Evolutionary conservation across 2,113 vertebrate species (phyloP).

Genomic region (Brachirus orientalis): DNA sequence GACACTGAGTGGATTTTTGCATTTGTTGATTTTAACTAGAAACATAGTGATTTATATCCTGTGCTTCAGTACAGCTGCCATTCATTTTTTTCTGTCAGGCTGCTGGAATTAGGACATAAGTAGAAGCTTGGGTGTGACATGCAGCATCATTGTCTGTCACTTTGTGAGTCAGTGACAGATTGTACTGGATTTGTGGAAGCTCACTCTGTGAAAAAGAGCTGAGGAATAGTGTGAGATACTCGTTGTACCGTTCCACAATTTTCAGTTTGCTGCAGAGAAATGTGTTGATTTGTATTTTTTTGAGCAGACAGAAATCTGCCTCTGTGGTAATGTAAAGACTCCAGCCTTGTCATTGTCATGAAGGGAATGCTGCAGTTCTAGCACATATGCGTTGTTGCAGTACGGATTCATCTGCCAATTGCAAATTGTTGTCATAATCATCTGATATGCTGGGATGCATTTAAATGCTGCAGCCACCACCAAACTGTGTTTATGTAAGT

Average conservation of each 20-base stretch:
- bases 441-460: constrained; percentile 35
- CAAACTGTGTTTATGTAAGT: constrained; percentile 60
- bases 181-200: too few relatives aligned
- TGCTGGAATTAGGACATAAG: constrained; percentile 60
- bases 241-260: constrained; percentile 9
- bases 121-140: constrained; percentile 47
- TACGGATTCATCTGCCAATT: constrained; percentile 22
- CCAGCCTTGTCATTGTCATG: constrained; percentile 34
- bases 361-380: constrained; percentile 15
- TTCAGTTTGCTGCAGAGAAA: constrained; percentile 37
- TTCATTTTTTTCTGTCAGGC: constrained; percentile 67
- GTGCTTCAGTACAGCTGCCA: background rate
- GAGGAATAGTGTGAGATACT: constrained; percentile 23
- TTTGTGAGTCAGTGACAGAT: constrained; percentile 23
- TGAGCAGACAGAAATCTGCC: constrained; percentile 24
- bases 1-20: background rate
- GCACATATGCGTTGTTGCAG: constrained; percentile 23
- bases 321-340: too few relatives aligned
- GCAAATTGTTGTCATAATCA: constrained; percentile 28
- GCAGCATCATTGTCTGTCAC: constrained; percentile 46
- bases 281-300: constrained; percentile 4
- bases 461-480: constrained; percentile 39
- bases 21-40: constrained; percentile 2
- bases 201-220: constrained; percentile 2
- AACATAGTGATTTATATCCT: constrained; percentile 11